Conservation (phyloP, 2,888 invertebrate species). For the Coecobrya sp. region DNA sequence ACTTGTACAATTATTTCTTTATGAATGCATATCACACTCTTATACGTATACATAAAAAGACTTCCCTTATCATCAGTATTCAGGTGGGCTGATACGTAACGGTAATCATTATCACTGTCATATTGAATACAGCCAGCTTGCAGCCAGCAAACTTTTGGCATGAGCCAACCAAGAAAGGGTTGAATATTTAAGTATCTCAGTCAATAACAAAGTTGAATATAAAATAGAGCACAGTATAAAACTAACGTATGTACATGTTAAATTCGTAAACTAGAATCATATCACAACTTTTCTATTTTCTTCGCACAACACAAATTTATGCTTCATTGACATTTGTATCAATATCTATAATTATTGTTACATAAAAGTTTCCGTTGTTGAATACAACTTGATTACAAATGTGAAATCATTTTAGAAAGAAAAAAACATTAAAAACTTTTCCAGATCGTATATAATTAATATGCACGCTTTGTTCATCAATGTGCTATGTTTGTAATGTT, state of each 20-base stretch:
- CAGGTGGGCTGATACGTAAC: conserved; percentile 71
- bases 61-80: conserved; percentile 52
- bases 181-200: conserved; percentile 38
- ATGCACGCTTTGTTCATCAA: conserved; percentile 39
- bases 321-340: conserved; percentile 36
- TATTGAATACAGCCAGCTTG: not conserved
- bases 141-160: conserved; percentile 46
- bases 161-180: conserved; percentile 30
- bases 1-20: conserved; percentile 59
- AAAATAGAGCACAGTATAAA: not conserved
- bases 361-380: not conserved
- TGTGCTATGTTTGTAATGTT: not conserved
- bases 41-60: conserved; percentile 21
- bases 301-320: conserved; percentile 8
- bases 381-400: not conserved
- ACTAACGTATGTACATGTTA: conserved; percentile 1
- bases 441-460: conserved; percentile 4
- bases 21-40: conserved; percentile 28
- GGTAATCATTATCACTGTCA: conserved; percentile 39
- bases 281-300: conserved; percentile 29
- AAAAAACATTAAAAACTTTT: not conserved
- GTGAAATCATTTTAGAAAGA: not conserved
- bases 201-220: conserved; percentile 1
- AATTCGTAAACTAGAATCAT: not conserved
- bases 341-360: not conserved